phyloP scores from a whole-genome alignment of 2,797 vertebrate species.

The Falco columbarius region DNA sequence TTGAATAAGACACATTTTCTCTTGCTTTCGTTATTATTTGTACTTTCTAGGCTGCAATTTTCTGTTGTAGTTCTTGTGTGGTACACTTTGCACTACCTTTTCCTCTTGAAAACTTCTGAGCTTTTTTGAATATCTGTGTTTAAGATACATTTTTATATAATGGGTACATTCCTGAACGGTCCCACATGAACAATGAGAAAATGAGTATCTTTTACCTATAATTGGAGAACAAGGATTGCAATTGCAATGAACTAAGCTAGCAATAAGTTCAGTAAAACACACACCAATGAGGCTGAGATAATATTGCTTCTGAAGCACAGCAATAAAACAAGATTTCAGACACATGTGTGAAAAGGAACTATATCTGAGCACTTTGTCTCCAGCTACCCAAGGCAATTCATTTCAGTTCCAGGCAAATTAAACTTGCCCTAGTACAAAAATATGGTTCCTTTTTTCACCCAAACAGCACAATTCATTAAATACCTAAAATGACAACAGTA shows the following conservation, averaged over 20 bases:
- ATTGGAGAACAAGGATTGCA: background rate
- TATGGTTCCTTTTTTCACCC: background rate
- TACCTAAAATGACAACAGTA: background rate
- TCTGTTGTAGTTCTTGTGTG: background rate
- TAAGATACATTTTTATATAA: background rate
- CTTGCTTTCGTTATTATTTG: background rate
- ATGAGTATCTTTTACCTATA: background rate
- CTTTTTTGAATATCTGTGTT: background rate
- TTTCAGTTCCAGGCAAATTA: background rate
- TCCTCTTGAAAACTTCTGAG: background rate
- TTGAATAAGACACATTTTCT: background rate
- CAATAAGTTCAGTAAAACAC: conserved; percentile 25
- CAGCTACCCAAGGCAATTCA: background rate
- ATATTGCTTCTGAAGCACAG: conserved; percentile 11
- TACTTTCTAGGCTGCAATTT: background rate
- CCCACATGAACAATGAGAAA: background rate
- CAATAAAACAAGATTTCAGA: conserved; percentile 1
- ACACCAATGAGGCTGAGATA: background rate
- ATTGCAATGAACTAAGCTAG: background rate
- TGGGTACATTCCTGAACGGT: background rate
- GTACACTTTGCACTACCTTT: background rate
- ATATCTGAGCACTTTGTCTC: background rate
- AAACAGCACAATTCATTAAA: background rate
- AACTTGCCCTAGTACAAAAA: background rate
- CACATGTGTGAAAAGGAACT: background rate